Percentiles rank a stretch among this genome's conserved stretches.
These are phyloP conservation scores for Macropis europaea DNA, from an alignment of 2,888 invertebrate species.

Conservation along the genomic window DNA sequence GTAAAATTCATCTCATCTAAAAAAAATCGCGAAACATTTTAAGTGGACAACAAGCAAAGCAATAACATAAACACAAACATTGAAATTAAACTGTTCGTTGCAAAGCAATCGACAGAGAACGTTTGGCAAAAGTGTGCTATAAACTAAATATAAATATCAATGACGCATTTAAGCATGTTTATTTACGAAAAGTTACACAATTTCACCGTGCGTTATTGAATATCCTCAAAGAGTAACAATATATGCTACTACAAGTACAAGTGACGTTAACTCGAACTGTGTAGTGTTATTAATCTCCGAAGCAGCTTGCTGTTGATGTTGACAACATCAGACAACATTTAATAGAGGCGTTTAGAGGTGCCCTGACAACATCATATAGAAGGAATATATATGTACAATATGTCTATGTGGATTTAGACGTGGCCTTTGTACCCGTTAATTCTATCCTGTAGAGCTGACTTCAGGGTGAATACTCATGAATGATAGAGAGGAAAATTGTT, in stretches of 20 bases:
- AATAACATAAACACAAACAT: too few species aligned
- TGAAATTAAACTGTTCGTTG: too few species aligned
- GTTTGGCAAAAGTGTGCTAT: too few species aligned
- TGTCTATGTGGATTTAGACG: background rate
- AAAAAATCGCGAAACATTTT: too few species aligned
- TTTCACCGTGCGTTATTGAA: background rate
- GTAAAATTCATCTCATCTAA: too few species aligned
- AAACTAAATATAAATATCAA: too few species aligned
- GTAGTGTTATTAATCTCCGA: background rate
- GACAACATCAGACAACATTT: background rate
- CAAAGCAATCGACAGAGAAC: too few species aligned
- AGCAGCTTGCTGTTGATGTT: background rate
- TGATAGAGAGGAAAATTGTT: background rate
- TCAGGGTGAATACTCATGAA: background rate
- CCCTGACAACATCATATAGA: background rate
- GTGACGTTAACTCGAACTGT: background rate
- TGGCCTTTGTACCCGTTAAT: slow-evolving; percentile 5
- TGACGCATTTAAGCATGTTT: too few species aligned
- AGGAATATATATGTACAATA: background rate
- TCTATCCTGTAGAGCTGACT: slow-evolving; percentile 2
- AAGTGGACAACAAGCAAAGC: too few species aligned
- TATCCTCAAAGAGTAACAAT: background rate
- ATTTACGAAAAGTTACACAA: background rate
- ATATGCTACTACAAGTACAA: background rate
- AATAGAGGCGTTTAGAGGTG: background rate